Conservation (phyloP, 2,888 invertebrate species). For the Penaeus monodon region DNA sequence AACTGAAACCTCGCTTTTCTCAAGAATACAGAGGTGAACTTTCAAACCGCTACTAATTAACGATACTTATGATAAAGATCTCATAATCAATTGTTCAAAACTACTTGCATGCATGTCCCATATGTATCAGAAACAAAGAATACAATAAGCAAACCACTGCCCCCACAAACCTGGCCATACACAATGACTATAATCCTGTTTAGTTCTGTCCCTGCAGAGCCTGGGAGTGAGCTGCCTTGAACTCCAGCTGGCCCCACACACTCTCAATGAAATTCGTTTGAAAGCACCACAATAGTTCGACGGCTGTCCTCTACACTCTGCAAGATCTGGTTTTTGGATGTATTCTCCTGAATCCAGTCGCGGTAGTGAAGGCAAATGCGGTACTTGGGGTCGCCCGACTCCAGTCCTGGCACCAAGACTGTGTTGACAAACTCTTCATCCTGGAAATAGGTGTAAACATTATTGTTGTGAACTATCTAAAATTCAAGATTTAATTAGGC, state of each 20-base stretch:
- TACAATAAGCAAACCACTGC: neutral
- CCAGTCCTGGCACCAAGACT: conserved; percentile 78
- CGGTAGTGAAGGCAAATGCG: conserved; percentile 81
- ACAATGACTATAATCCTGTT: conserved; percentile 83
- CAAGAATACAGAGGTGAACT: no score
- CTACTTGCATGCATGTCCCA: neutral
- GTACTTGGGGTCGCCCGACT: conserved; percentile 76
- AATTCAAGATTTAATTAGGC: no score
- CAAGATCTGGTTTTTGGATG: conserved; percentile 79
- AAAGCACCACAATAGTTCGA: conserved; percentile 79
- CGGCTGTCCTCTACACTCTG: conserved; percentile 80
- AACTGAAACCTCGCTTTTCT: no score
- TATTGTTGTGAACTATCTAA: no score
- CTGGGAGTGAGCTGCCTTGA: conserved; percentile 79
- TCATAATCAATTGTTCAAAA: neutral
- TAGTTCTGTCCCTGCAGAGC: conserved; percentile 79
- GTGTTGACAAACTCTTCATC: conserved; percentile 81
- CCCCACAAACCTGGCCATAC: conserved; percentile 78
- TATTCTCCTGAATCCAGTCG: conserved; percentile 82
- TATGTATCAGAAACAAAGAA: neutral
- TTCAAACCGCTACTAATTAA: no score
- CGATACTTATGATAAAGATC: no score
- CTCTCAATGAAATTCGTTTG: conserved; percentile 81
- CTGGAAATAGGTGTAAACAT: conserved; percentile 48
- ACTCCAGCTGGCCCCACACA: conserved; percentile 83